Conservation (phyloP, 2,888 invertebrate species). For the Leptinotarsa tumamoca region DNA sequence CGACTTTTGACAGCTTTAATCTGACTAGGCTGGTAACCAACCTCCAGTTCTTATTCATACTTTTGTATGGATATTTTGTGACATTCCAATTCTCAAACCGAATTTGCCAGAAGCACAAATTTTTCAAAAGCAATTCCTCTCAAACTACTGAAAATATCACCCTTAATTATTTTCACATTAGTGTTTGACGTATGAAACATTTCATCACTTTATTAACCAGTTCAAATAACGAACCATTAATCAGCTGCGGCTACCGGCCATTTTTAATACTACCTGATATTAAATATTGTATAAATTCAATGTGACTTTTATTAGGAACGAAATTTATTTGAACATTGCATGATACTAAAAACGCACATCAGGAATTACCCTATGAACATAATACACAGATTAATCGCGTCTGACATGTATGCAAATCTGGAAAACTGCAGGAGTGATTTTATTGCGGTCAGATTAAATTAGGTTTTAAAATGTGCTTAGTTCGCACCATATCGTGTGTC, state of each 20-base stretch:
- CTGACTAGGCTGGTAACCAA: too few relatives aligned
- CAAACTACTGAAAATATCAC: neutral
- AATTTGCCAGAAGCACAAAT: neutral
- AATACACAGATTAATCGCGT: conserved; percentile 52
- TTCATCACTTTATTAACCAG: conserved; percentile 50
- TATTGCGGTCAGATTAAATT: conserved; percentile 28
- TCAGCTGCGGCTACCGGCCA: conserved; percentile 46
- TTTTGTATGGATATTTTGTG: too few relatives aligned
- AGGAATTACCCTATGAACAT: conserved; percentile 47
- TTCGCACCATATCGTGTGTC: neutral
- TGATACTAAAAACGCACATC: conserved; percentile 51
- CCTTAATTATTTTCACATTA: neutral
- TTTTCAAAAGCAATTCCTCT: neutral
- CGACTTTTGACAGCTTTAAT: too few relatives aligned
- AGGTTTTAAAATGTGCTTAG: neutral
- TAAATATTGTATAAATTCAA: conserved; percentile 51
- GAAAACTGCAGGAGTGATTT: conserved; percentile 50
- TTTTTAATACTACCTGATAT: conserved; percentile 46
- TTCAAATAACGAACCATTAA: conserved; percentile 55
- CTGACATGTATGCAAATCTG: conserved; percentile 52
- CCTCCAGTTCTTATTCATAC: too few relatives aligned
- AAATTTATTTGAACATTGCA: conserved; percentile 55
- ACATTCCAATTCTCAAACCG: too few relatives aligned
- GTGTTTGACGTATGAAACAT: neutral
- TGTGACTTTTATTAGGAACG: conserved; percentile 52